Evolutionary conservation across 2,797 vertebrate genomes (phyloP).

Genomic region (Sus cebifrons): DNA sequence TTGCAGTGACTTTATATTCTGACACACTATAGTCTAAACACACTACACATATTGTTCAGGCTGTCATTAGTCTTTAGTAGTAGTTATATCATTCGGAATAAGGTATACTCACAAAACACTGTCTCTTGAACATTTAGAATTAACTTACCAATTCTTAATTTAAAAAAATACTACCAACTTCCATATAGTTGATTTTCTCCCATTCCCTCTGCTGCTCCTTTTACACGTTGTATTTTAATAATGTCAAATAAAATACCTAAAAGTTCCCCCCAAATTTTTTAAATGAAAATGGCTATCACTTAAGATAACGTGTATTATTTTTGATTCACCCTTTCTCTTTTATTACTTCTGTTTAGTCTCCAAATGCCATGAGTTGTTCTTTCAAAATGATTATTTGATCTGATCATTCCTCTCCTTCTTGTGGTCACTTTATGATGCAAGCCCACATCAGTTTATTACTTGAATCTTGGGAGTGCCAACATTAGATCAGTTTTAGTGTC

Average conservation of each 20-base stretch:
- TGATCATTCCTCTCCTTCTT: background rate
- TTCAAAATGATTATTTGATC: background rate
- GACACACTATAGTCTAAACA: background rate
- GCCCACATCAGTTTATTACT: background rate
- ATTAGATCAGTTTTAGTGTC: background rate
- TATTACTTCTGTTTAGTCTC: background rate
- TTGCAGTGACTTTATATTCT: background rate
- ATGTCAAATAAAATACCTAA: background rate
- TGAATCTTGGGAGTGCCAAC: background rate
- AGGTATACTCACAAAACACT: constrained; percentile 6
- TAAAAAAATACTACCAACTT: background rate
- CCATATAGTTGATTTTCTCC: background rate
- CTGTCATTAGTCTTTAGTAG: background rate
- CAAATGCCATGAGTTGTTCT: background rate
- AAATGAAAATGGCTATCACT: background rate
- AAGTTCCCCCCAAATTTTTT: background rate
- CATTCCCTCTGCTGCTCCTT: background rate
- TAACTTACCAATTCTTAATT: background rate
- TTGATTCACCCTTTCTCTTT: background rate
- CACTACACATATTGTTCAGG: background rate
- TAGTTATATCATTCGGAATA: background rate
- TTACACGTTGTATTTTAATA: background rate
- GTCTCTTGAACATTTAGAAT: constrained; percentile 24
- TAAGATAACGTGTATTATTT: background rate
- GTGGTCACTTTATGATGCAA: background rate